Evolutionary conservation across 2,888 invertebrate genomes (phyloP).

Genomic region (Pharmacophagus antenor): DNA sequence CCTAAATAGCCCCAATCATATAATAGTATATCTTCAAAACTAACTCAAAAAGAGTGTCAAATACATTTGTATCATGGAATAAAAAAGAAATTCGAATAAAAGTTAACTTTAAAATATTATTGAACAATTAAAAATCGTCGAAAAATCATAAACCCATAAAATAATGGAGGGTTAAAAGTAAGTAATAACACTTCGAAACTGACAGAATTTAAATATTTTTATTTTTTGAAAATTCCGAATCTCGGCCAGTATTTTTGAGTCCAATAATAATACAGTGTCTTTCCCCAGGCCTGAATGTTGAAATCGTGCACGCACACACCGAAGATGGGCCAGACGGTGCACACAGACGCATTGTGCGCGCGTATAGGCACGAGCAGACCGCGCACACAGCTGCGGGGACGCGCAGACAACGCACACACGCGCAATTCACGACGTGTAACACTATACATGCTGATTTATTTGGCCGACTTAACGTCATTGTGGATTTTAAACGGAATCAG

Average conservation of each 20-base stretch:
- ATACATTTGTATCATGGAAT: too few relatives aligned
- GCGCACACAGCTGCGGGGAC: constrained; percentile 34
- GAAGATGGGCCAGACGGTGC: constrained; percentile 22
- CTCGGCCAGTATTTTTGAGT: constrained; percentile 21
- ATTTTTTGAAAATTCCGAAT: constrained; percentile 16
- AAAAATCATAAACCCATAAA: too few relatives aligned
- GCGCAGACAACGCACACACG: constrained; percentile 40
- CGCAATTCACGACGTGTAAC: constrained; percentile 13
- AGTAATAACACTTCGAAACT: too few relatives aligned
- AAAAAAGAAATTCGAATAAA: too few relatives aligned
- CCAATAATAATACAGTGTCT: constrained; percentile 28
- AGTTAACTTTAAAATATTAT: too few relatives aligned
- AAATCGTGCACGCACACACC: constrained; percentile 23
- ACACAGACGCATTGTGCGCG: constrained; percentile 30
- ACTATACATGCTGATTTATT: constrained; percentile 33
- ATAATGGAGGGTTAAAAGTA: too few relatives aligned
- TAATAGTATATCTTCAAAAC: too few relatives aligned
- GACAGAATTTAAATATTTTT: too few relatives aligned
- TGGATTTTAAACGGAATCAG: neutral
- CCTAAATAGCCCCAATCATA: too few relatives aligned
- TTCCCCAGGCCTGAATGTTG: constrained; percentile 28
- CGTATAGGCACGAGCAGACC: constrained; percentile 38
- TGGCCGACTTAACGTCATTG: constrained; percentile 4
- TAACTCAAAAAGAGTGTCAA: too few relatives aligned
- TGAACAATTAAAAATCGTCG: too few relatives aligned